These are phyloP conservation scores for Osmoderma eremita DNA, from an alignment of 2,888 invertebrate species.

Conservation along the genomic window DNA sequence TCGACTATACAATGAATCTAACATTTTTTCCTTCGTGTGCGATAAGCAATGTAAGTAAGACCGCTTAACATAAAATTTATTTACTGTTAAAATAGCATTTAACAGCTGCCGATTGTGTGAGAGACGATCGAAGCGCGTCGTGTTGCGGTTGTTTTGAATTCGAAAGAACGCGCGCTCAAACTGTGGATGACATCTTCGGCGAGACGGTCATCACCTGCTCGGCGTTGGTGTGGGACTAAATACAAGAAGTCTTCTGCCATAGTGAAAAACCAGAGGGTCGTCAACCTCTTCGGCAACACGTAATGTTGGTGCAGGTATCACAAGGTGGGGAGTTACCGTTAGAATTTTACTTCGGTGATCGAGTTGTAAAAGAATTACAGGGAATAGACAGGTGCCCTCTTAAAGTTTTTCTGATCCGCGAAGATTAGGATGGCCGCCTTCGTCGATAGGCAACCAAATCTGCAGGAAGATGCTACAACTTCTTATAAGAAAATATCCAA, in stretches of 20 bases:
- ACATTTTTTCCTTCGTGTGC: conserved; percentile 21
- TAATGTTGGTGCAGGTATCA: conserved; percentile 58
- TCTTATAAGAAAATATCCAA: too few species aligned
- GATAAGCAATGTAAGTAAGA: conserved; percentile 12
- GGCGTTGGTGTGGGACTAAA: conserved; percentile 59
- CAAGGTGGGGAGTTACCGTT: conserved; percentile 61
- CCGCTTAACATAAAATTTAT: conserved; percentile 6
- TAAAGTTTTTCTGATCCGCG: conserved; percentile 35
- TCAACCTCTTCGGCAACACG: conserved; percentile 56
- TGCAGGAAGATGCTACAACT: neutral
- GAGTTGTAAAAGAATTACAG: conserved; percentile 57
- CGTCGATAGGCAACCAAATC: conserved; percentile 15
- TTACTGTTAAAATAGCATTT: conserved; percentile 40
- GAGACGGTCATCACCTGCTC: conserved; percentile 57
- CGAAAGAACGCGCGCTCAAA: conserved; percentile 55
- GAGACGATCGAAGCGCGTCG: conserved; percentile 19
- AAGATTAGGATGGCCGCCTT: conserved; percentile 3
- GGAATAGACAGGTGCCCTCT: conserved; percentile 48
- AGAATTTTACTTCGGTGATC: conserved; percentile 60
- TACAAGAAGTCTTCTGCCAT: conserved; percentile 58
- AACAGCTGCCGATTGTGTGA: conserved; percentile 13
- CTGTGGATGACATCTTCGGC: conserved; percentile 58
- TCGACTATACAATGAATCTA: conserved; percentile 21
- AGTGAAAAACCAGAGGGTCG: conserved; percentile 59
- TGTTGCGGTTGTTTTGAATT: conserved; percentile 39